These are phyloP conservation scores for Stomorhina lunata DNA, from an alignment of 2,888 invertebrate species.

Conservation along the genomic window DNA sequence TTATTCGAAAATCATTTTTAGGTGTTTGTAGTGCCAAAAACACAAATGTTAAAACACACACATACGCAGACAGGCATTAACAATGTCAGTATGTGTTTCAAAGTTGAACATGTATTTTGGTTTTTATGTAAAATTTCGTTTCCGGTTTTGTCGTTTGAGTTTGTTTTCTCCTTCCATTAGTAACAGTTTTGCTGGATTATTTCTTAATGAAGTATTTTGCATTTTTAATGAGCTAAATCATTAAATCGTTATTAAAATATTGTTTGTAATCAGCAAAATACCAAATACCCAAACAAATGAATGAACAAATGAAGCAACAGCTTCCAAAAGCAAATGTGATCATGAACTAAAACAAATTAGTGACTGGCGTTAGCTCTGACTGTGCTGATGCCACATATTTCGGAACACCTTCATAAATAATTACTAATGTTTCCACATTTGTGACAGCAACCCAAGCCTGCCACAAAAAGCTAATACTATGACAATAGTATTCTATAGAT, in stretches of 20 bases:
- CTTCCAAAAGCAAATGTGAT: conserved; percentile 11
- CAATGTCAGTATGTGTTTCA: too few species aligned
- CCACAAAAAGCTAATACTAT: too few species aligned
- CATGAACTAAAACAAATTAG: too few species aligned
- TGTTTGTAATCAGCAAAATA: conserved; percentile 45
- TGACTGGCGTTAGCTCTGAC: too few species aligned
- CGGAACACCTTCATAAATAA: too few species aligned
- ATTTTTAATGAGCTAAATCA: conserved; percentile 60
- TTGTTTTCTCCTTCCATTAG: neutral
- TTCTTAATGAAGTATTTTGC: conserved; percentile 62
- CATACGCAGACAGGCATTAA: too few species aligned
- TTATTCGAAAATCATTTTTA: conserved; percentile 10
- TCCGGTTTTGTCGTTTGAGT: neutral
- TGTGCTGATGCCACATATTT: too few species aligned
- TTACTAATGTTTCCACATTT: too few species aligned
- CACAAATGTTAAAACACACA: neutral
- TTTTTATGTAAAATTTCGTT: neutral
- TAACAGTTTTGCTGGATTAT: conserved; percentile 24
- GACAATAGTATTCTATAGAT: too few species aligned
- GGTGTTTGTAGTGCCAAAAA: neutral
- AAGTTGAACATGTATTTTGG: neutral
- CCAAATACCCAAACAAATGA: neutral
- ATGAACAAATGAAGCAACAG: conserved; percentile 1
- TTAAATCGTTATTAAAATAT: conserved; percentile 58
- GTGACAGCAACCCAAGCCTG: too few species aligned